Evolutionary conservation across 2,797 vertebrate genomes (phyloP).

Genomic region (Rhinella marina): DNA sequence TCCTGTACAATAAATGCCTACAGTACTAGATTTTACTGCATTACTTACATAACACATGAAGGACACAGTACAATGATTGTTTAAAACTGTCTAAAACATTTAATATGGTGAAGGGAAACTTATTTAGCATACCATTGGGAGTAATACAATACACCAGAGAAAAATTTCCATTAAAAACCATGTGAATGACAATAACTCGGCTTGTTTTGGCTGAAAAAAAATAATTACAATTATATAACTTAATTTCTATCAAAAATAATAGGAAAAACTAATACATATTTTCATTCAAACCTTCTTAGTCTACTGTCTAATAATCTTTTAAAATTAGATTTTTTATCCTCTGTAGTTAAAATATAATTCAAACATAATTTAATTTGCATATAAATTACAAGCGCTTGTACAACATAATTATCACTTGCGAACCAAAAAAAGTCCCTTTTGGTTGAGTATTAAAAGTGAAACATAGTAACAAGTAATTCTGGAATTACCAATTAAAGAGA

Average conservation of each 20-base stretch:
- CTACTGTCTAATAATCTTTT: constrained; percentile 45
- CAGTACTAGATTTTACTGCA: no score
- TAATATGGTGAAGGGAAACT: not conserved
- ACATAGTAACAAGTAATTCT: constrained; percentile 51
- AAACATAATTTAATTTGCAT: constrained; percentile 59
- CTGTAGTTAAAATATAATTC: constrained; percentile 49
- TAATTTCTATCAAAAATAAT: constrained; percentile 54
- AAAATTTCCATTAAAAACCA: not conserved
- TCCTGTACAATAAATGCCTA: no score
- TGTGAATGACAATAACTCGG: constrained; percentile 12
- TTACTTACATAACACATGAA: no score
- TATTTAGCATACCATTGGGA: not conserved
- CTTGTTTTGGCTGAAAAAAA: constrained; percentile 43
- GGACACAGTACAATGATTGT: not conserved
- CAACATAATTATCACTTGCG: constrained; percentile 57
- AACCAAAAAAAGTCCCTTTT: constrained; percentile 44
- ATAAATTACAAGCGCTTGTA: constrained; percentile 55
- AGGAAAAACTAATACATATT: constrained; percentile 43
- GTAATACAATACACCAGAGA: constrained; percentile 27
- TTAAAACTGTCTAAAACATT: not conserved
- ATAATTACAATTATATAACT: constrained; percentile 47
- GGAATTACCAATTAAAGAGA: constrained; percentile 51
- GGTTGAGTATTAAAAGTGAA: constrained; percentile 55
- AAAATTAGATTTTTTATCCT: constrained; percentile 45
- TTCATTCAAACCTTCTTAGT: constrained; percentile 41